phyloP scores from a whole-genome alignment of 2,888 invertebrate genomes.

The Hyposoter dolosus region DNA sequence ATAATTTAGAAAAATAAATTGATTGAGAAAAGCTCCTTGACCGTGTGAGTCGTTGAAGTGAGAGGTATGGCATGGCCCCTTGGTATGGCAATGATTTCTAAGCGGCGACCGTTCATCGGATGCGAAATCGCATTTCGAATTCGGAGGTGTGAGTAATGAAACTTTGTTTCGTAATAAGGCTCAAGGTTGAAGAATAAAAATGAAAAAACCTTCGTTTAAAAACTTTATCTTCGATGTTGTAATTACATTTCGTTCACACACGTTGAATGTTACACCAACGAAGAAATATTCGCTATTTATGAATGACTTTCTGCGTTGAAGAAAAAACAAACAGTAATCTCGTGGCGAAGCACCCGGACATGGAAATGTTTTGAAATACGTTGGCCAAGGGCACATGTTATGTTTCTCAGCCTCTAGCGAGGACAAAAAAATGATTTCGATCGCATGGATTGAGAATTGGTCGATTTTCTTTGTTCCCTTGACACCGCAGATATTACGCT shows the following conservation, averaged over 20 bases:
- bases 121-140: not conserved
- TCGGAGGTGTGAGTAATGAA: not conserved
- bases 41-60: not conserved
- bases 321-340: not conserved
- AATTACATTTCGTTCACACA: conserved; percentile 60
- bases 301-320: conserved; percentile 27
- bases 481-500: not conserved
- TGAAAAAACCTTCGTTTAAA: conserved; percentile 44
- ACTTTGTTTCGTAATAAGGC: no score
- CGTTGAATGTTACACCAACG: conserved; percentile 47
- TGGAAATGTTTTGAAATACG: conserved; percentile 19
- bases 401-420: conserved; percentile 19
- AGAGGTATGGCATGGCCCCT: no score
- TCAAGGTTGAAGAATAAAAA: not conserved
- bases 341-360: not conserved
- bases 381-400: not conserved
- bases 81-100: not conserved
- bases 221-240: conserved; percentile 53
- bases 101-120: not conserved
- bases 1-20: not conserved
- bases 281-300: conserved; percentile 48
- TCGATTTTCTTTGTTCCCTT: conserved; percentile 1
- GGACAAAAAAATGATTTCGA: not conserved
- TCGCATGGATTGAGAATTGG: conserved; percentile 18
- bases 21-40: not conserved